Conservation (phyloP, 2,113 vertebrate genomes). For the Phocoena phocoena region DNA sequence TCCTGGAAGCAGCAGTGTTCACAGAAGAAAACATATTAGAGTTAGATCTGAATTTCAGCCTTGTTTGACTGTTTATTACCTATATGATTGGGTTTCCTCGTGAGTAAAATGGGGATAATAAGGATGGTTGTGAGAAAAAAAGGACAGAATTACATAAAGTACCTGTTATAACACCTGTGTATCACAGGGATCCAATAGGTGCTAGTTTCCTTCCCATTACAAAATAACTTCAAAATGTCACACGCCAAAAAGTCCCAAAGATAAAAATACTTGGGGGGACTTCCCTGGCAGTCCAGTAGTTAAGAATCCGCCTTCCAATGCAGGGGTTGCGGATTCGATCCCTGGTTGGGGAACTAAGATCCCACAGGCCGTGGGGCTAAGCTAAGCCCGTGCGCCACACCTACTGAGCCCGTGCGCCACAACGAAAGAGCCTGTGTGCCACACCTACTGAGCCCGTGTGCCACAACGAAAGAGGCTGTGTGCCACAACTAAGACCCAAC, state of each 20-base stretch:
- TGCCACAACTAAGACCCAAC: too few relatives aligned
- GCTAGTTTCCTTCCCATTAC: not conserved
- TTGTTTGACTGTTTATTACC: not conserved
- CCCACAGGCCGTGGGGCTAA: too few relatives aligned
- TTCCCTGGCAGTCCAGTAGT: too few relatives aligned
- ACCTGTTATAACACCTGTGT: rapidly evolving
- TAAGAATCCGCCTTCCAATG: too few relatives aligned
- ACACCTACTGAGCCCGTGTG: too few relatives aligned
- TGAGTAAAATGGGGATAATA: not conserved
- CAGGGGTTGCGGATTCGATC: too few relatives aligned
- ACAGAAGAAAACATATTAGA: not conserved
- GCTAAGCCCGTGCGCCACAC: too few relatives aligned
- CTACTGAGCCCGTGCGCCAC: too few relatives aligned
- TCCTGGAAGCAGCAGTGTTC: not conserved
- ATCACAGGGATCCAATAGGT: not conserved
- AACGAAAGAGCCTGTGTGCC: too few relatives aligned
- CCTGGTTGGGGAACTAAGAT: too few relatives aligned
- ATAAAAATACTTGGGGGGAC: not conserved
- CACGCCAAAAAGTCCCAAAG: not conserved
- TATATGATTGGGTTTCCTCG: not conserved
- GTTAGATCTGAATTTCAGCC: not conserved
- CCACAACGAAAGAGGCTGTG: too few relatives aligned
- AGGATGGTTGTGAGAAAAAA: not conserved
- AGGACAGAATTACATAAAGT: not conserved
- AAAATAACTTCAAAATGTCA: not conserved